Evolutionary conservation across 2,888 invertebrate species (phyloP), one percentile per base, ranked within the genome.

Genomic region (Trimorus sp.): DNA sequence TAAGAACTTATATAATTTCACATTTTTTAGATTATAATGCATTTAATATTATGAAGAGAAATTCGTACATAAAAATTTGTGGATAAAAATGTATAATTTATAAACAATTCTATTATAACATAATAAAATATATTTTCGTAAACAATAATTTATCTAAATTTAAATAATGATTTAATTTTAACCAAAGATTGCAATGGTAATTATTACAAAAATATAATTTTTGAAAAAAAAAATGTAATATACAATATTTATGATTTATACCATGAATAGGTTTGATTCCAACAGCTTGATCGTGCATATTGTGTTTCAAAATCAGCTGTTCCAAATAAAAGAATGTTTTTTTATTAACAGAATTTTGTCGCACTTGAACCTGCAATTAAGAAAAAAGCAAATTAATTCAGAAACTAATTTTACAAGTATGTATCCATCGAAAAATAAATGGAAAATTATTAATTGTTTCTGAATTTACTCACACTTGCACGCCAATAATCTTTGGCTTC

Each of bases 401-500:
- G 40, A 40, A 40, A 40, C 7, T 40, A 26, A 3, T 26, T n/a
- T n/a, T n/a, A n/a, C n/a, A n/a, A n/a, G n/a, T n/a, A n/a, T n/a
- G n/a, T n/a, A n/a, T n/a, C n/a, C n/a, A n/a, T n/a, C 1, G 4
- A 26, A 7, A 40, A 40, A 40, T 7, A 40, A 26, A 26, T 26
- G 26, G 26, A 2, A 40, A 40, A 40, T 40, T 40, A 26, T 38
- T 11, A 51, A 6, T 8, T 12, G 16, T 53, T 26, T 26, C 1
- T 15, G 40, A 74, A 40, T 26, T 14, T 36, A 26, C 88, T 89
- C 65, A 95, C 95, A 76, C 94, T 92, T 40, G 99, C 98, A 88
- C 97, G 96, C 99, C 99, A 99, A 90, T 95, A 99, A 92, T 99
- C 97, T 91, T 99, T 98, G 0, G 99, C 99, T 92, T 99, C 99